Conservation (phyloP, 2,797 vertebrate species). For the Oryzias sinensis region DNA sequence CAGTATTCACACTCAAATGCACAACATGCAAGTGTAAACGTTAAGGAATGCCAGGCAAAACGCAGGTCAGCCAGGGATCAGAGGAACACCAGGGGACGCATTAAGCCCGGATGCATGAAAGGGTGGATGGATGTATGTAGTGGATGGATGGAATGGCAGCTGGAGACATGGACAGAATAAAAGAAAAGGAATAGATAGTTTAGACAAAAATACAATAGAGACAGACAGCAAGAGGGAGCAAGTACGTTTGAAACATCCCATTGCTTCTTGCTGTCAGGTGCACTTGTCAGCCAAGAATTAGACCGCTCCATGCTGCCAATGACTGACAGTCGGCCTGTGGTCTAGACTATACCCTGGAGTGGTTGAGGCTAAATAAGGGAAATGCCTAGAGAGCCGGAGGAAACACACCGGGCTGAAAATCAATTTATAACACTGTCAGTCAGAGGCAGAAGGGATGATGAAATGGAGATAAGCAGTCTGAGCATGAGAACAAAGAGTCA, state of each 20-base stretch:
- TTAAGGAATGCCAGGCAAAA: slow-evolving; percentile 11
- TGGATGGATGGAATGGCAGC: slow-evolving; percentile 19
- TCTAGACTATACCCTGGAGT: slow-evolving; percentile 76
- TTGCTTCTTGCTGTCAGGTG: slow-evolving; percentile 69
- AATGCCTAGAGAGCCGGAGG: slow-evolving; percentile 69
- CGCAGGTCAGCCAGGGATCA: slow-evolving; percentile 1
- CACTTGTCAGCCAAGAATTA: slow-evolving; percentile 74
- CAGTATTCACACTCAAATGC: slow-evolving; percentile 19
- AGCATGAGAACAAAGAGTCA: slow-evolving; percentile 14
- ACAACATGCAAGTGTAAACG: not conserved
- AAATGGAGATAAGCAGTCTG: slow-evolving; percentile 41
- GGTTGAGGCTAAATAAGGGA: slow-evolving; percentile 70
- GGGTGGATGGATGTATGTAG: slow-evolving; percentile 10
- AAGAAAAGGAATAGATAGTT: slow-evolving; percentile 19
- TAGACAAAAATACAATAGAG: slow-evolving; percentile 38
- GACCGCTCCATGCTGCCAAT: slow-evolving; percentile 64
- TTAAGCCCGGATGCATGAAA: slow-evolving; percentile 10
- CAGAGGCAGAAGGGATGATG: slow-evolving; percentile 45
- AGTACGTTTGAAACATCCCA: slow-evolving; percentile 67
- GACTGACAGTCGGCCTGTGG: slow-evolving; percentile 67
- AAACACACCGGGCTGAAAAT: slow-evolving; percentile 73
- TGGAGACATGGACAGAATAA: slow-evolving; percentile 10
- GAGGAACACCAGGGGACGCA: slow-evolving; percentile 11
- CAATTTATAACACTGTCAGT: slow-evolving; percentile 76
- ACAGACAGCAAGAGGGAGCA: slow-evolving; percentile 49